A percentile compares a stretch with the other conserved stretches of the same genome.
phyloP scores from a whole-genome alignment of 2,113 vertebrate genomes.

The Elephantulus edwardii region DNA sequence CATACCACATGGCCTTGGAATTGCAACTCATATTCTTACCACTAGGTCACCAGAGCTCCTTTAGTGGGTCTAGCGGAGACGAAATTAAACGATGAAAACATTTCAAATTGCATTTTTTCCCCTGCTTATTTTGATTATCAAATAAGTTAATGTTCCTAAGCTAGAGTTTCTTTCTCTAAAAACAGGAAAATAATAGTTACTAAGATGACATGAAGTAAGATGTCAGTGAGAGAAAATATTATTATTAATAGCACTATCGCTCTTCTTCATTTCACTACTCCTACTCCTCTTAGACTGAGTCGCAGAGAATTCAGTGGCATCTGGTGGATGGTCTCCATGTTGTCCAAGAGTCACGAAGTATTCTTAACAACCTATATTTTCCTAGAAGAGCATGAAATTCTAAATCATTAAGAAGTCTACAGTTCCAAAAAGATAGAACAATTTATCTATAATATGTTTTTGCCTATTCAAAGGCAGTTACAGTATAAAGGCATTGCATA shows the following conservation, averaged over 20 bases:
- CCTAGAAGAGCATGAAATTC: conserved; percentile 15
- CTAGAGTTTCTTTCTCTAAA: background rate
- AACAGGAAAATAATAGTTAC: background rate
- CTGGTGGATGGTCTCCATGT: background rate
- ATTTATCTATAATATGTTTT: conserved; percentile 47
- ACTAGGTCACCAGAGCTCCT: too few relatives aligned
- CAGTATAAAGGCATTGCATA: conserved; percentile 32
- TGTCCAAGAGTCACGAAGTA: background rate
- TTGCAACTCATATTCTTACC: too few relatives aligned
- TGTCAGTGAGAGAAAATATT: background rate
- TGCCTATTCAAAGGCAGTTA: conserved; percentile 62
- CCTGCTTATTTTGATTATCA: background rate
- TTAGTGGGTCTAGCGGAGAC: too few relatives aligned
- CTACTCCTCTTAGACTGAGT: background rate
- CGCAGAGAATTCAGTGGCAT: background rate
- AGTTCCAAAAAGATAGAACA: conserved; percentile 32
- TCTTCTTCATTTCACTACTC: background rate
- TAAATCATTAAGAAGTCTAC: conserved; percentile 16
- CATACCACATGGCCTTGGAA: too few relatives aligned
- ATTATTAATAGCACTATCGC: background rate
- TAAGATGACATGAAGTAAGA: background rate
- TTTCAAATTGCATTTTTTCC: background rate
- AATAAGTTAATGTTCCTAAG: background rate
- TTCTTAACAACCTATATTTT: conserved; percentile 34
- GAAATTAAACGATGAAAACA: background rate